These are phyloP conservation scores for Rallus limicola DNA, from an alignment of 2,113 vertebrate genomes.

Conservation along the genomic window DNA sequence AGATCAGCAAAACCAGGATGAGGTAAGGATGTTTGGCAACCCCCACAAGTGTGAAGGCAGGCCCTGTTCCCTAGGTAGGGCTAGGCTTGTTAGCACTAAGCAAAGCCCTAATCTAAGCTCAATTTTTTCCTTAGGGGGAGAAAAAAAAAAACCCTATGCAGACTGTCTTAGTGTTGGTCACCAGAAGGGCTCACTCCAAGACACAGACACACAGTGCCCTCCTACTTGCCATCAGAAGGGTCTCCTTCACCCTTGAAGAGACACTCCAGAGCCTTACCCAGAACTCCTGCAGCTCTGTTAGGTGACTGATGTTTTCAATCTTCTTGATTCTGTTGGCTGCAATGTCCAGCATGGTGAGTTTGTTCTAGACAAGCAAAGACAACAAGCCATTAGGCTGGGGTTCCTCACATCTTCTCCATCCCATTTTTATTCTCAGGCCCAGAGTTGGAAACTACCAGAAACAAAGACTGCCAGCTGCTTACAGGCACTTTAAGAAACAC, in stretches of 20 bases:
- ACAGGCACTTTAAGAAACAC: neutral
- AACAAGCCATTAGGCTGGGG: neutral
- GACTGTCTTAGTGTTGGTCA: neutral
- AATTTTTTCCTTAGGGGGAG: neutral
- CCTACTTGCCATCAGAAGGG: neutral
- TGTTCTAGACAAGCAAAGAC: conserved; percentile 84
- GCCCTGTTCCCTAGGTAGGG: neutral
- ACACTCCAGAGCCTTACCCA: conserved; percentile 81
- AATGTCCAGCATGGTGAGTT: conserved; percentile 95
- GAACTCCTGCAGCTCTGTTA: conserved; percentile 97
- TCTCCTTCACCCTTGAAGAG: neutral
- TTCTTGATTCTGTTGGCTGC: conserved; percentile 95
- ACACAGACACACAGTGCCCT: rapidly evolving
- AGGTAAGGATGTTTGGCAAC: neutral
- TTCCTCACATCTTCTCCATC: neutral
- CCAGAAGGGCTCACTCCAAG: neutral
- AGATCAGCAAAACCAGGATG: neutral
- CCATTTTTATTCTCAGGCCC: neutral
- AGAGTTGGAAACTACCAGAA: neutral
- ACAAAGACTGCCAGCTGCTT: neutral
- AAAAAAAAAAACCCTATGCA: neutral
- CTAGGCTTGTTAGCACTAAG: neutral
- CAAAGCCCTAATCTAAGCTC: neutral
- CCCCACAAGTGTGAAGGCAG: neutral
- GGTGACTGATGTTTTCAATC: conserved; percentile 94